Conservation (phyloP, 2,113 vertebrate species). For the Daphoenositta chrysoptera region DNA sequence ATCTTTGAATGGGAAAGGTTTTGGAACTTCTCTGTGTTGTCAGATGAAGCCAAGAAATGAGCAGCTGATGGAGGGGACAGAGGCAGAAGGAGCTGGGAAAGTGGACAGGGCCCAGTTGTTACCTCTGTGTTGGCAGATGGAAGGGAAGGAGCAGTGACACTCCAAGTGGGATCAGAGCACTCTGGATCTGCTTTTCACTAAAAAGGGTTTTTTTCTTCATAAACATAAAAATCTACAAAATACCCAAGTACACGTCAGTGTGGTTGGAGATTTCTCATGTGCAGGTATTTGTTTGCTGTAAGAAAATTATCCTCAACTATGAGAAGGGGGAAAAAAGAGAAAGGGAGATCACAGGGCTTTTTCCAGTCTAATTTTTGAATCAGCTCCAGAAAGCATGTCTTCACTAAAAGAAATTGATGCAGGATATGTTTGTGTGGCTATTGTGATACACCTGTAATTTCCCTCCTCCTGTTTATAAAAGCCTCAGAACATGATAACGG, state of each 20-base stretch:
- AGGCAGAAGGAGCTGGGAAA: not conserved
- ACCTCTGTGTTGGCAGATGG: not conserved
- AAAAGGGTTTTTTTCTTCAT: not conserved
- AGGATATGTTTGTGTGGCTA: conserved; percentile 11
- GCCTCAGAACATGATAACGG: conserved; percentile 3
- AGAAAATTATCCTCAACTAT: not conserved
- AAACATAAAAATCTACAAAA: not conserved
- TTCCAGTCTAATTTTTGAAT: not conserved
- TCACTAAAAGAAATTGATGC: conserved; percentile 8
- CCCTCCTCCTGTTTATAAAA: conserved; percentile 41
- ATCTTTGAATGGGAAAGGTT: not conserved
- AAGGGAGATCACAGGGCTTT: not conserved
- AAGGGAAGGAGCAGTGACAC: not conserved
- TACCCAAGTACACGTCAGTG: not conserved
- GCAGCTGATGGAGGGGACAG: not conserved
- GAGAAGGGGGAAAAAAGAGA: not conserved
- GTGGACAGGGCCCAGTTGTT: accelerated
- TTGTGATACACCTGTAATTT: conserved; percentile 42
- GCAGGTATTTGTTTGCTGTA: not conserved
- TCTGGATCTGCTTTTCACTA: not conserved
- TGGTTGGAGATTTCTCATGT: not conserved
- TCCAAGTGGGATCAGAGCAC: not conserved
- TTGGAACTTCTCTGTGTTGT: not conserved
- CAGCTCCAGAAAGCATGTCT: not conserved
- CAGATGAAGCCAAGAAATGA: not conserved